A percentile compares a stretch with the other conserved stretches of the same genome.
These are phyloP conservation scores for Lophura nycthemera DNA, from an alignment of 2,113 vertebrate genomes.

Conservation along the genomic window DNA sequence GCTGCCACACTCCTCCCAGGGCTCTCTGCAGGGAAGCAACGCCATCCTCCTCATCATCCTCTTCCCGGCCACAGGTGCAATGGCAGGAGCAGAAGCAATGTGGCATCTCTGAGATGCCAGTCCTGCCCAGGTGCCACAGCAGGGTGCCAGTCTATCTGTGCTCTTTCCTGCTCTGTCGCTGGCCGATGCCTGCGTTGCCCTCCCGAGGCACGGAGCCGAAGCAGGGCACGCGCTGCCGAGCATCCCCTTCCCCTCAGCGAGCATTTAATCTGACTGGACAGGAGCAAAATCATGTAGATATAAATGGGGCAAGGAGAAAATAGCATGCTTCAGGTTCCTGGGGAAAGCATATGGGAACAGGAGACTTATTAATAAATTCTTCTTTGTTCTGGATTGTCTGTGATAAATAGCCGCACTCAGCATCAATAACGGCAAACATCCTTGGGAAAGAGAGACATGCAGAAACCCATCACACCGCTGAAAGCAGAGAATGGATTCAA, in stretches of 20 bases:
- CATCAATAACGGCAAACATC: slow-evolving; percentile 70
- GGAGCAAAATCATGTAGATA: background rate
- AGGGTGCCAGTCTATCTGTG: accelerated
- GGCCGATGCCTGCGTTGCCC: accelerated
- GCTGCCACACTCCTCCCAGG: background rate
- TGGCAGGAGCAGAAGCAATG: background rate
- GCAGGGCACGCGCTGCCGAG: accelerated
- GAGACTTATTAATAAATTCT: slow-evolving; percentile 71
- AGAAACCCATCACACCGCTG: slow-evolving; percentile 26
- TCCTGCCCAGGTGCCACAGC: background rate
- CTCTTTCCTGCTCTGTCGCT: background rate
- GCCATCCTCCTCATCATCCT: background rate
- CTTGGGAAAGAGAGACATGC: slow-evolving; percentile 58
- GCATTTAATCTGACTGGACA: slow-evolving; percentile 39
- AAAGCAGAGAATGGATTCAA: slow-evolving; percentile 63
- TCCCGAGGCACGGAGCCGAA: background rate
- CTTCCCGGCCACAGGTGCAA: background rate
- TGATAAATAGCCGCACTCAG: slow-evolving; percentile 70
- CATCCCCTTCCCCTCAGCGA: background rate
- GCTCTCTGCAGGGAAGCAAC: background rate
- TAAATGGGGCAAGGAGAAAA: slow-evolving; percentile 59
- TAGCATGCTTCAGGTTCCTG: background rate
- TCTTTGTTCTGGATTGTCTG: slow-evolving; percentile 59
- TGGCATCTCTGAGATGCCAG: background rate
- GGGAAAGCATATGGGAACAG: slow-evolving; percentile 17